Conservation (phyloP, 1,140 invertebrate species). For the Medauroidea extradentata region DNA sequence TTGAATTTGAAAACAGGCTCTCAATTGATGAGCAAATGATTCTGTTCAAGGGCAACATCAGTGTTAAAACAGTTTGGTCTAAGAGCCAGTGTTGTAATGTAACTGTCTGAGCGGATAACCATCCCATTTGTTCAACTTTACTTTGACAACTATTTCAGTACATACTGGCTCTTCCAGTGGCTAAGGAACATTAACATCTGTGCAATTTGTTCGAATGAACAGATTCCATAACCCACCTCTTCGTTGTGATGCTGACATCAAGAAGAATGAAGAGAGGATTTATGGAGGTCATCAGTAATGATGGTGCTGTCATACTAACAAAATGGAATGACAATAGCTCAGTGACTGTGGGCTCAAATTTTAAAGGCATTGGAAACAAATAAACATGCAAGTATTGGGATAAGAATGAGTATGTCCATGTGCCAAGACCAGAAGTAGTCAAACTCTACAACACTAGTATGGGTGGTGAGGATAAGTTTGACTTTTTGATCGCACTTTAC, state of each 20-base stretch:
- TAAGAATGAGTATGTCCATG: conserved; percentile 33
- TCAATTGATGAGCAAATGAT: too few species aligned
- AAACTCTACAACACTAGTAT: conserved; percentile 20
- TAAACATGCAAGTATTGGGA: conserved; percentile 27
- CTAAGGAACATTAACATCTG: conserved; percentile 36
- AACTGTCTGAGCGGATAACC: conserved; percentile 22
- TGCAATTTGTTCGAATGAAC: conserved; percentile 35
- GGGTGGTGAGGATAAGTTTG: conserved; percentile 20
- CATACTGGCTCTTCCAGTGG: conserved; percentile 36
- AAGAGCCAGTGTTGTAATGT: conserved; percentile 21
- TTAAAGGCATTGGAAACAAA: conserved; percentile 10
- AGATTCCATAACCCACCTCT: conserved; percentile 24
- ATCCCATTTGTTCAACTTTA: conserved; percentile 15
- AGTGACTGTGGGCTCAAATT: conserved; percentile 13
- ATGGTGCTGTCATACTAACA: conserved; percentile 22
- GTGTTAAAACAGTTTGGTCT: conserved; percentile 21
- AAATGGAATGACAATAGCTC: too few species aligned
- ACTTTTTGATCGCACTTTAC: conserved; percentile 23
- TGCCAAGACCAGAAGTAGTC: conserved; percentile 32
- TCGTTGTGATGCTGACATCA: conserved; percentile 34
- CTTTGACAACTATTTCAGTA: conserved; percentile 34
- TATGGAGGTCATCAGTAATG: conserved; percentile 5
- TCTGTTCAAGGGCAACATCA: too few species aligned
- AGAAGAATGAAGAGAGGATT: conserved; percentile 27
- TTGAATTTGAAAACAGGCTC: too few species aligned